Evolutionary conservation across 2,888 invertebrate species (phyloP), one percentile per base, ranked within the genome.

Genomic region (Sisyra nigra): DNA sequence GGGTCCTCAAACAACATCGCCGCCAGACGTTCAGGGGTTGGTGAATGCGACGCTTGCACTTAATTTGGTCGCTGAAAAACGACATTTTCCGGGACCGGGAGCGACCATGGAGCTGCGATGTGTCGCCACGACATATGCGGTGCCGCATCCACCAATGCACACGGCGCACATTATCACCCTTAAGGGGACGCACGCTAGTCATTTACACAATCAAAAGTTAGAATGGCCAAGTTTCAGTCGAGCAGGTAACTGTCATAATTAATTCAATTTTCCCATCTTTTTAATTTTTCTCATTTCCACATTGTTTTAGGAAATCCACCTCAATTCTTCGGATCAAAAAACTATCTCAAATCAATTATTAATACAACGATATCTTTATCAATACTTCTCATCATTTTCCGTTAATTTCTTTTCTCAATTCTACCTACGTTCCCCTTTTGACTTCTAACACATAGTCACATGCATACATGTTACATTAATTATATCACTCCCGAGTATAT

Each of bases 121-220:
- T 37, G 19, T 37, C 11, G 14, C 37, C 14, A 37, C 37, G 19
- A 19, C 19, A 19, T 19, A 13, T 11, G 14, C 17, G n/a, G 10
- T 37, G 11, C 19, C 19, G 19, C 37, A 19, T 18, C 37, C 14
- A 3, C 37, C 11, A 37, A n/a, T 14, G 14, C 37, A 19, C 37
- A 13, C 10, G 11, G 19, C 11, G 3, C n/a, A 18, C 3, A 37
- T 19, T 11, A 37, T 37, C 11, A 11, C 37, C 6, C 17, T 37
- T 2, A 37, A 37, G 19, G 37, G 19, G 17, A 19, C 10, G 3
- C 17, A 37, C n/a, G 37, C 37, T 18, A 17, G 19, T 8, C 37
- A 37, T 37, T 37, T 37, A 19, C 14, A 37, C 17, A 37, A 37
- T 37, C 37, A 37, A 37, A 37, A 37, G 19, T 37, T 19, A 17